A percentile compares a stretch with the other conserved stretches of the same genome.
Evolutionary conservation across 2,888 invertebrate genomes (phyloP).

Genomic region (Lobophora halterata): DNA sequence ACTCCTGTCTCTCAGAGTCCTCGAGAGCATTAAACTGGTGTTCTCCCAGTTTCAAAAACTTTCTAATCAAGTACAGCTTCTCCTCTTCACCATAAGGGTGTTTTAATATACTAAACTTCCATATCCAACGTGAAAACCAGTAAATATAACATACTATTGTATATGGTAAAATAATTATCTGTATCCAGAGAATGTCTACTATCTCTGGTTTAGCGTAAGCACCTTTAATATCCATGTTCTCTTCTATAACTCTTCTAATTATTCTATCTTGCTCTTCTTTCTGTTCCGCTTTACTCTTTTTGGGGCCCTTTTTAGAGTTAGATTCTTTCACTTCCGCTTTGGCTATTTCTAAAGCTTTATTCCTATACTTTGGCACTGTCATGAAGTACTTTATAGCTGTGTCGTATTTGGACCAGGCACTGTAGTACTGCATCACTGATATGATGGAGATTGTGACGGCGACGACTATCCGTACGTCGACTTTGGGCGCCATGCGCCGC

Average conservation of each 20-base stretch:
- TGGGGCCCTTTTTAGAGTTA: conserved; percentile 76
- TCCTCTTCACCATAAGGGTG: conserved; percentile 91
- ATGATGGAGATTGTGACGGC: conserved; percentile 91
- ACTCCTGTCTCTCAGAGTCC: conserved; percentile 87
- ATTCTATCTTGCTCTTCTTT: conserved; percentile 90
- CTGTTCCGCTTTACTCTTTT: conserved; percentile 81
- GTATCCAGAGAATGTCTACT: conserved; percentile 90
- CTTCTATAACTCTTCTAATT: conserved; percentile 90
- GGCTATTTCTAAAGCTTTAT: conserved; percentile 86
- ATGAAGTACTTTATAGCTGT: conserved; percentile 93
- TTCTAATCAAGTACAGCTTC: conserved; percentile 91
- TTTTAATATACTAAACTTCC: conserved; percentile 87
- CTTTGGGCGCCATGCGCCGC: conserved; percentile 92
- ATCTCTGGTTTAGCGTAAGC: conserved; percentile 93
- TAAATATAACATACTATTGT: conserved; percentile 84
- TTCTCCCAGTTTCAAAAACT: conserved; percentile 86
- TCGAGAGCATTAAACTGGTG: conserved; percentile 87
- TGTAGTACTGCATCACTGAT: conserved; percentile 91
- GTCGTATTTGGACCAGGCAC: conserved; percentile 89
- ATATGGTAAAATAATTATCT: conserved; percentile 89
- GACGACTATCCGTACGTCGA: conserved; percentile 93
- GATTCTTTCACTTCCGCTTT: conserved; percentile 80
- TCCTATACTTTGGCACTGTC: conserved; percentile 92
- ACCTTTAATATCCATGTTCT: conserved; percentile 96
- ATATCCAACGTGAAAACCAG: conserved; percentile 91